Base-by-base conservation (phyloP, 2,113 vertebrate genomes). In the Benitochromis conjunctus region DNA sequence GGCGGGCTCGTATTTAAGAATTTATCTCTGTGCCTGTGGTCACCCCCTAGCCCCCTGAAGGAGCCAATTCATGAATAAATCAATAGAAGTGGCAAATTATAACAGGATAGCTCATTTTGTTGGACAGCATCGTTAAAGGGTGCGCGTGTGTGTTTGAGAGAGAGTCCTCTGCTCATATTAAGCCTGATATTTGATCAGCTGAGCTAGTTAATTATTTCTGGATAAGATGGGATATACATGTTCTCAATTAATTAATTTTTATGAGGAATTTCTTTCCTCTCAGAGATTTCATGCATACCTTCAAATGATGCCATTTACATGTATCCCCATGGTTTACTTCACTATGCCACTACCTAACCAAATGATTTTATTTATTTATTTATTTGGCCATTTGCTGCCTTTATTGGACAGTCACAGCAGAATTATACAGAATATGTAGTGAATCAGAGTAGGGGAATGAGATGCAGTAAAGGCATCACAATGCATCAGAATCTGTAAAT, bases 41-140 rank as follows among this genome's bases (percentile, higher is more conserved):
- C 26, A 57, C 64, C 57, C 82, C 74, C 31, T 0, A 9, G 82
- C 26, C 64, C 86, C 87, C 84, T 87, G 78, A 85, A 93, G 79
- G 80, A 91, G 82, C 80, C 57, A 85, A 26, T 93, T 92, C 92
- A 94, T 92, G 90, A 93, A 95, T 92, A 95, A 86, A 95, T 90
- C 64, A 92, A 91, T 92, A 88, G 81, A 91, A 79, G 85, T 5
- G 79, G 51, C 48, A 86, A 86, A 92, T 88, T 82, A 92, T 88
- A 76, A 87, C 57, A 84, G 81, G 86, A 88, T 82, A 81, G 84
- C 90, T 92, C 80, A 85, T 90, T 94, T 87, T 7, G 18, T 81
- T 83, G 74, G 80, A 54, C 34, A 82, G 53, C 58, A 64, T 66
- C 41, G 7, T 69, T 74, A 74, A 74, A 74, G 24, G 24, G 13